phyloP scores from a whole-genome alignment of 2,113 vertebrate genomes.

The Nothoprocta perdicaria region DNA sequence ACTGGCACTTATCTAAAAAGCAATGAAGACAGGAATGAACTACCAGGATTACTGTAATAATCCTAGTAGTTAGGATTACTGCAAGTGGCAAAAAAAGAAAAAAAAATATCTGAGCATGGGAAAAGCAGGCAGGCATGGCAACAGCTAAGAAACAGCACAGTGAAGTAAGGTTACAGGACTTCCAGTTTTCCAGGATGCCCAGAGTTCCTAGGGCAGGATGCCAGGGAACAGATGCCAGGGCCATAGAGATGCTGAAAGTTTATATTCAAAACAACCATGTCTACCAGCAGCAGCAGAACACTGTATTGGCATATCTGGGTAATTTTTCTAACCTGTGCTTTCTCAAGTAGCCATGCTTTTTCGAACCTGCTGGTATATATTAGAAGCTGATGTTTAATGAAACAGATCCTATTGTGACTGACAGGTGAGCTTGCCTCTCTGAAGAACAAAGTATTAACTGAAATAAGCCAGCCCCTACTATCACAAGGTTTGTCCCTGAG shows the following conservation, averaged over 20 bases:
- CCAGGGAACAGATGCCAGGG: neutral
- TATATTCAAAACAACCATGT: neutral
- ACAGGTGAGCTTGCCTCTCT: neutral
- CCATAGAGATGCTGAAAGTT: neutral
- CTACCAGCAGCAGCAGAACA: neutral
- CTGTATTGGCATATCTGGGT: neutral
- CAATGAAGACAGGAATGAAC: neutral
- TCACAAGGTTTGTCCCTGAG: neutral
- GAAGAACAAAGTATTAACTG: neutral
- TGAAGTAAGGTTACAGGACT: neutral
- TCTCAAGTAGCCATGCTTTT: neutral
- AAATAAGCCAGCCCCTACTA: constrained; percentile 1
- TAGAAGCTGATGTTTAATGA: neutral
- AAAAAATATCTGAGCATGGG: neutral
- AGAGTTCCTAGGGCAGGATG: neutral
- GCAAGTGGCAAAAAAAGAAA: neutral
- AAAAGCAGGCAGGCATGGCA: neutral
- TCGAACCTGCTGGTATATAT: neutral
- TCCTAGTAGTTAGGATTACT: neutral
- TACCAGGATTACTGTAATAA: neutral
- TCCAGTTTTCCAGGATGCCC: neutral
- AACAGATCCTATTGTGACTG: neutral
- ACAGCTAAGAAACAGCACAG: neutral
- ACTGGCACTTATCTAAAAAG: neutral
- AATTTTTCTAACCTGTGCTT: constrained; percentile 29